Evolutionary conservation across 2,888 invertebrate species (phyloP), one percentile per base, ranked within the genome.

Genomic region (Nebria salina): DNA sequence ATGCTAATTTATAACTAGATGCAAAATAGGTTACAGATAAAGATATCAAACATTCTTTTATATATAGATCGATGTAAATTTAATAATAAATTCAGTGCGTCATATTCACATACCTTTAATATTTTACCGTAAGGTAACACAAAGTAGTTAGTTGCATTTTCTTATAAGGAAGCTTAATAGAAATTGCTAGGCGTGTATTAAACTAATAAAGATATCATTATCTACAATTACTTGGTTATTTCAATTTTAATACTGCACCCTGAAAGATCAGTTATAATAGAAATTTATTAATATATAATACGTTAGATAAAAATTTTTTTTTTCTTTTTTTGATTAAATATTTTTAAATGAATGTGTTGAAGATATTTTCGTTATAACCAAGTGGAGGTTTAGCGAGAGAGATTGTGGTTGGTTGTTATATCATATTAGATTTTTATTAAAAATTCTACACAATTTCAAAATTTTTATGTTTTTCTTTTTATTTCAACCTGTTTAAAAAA

Each of bases 161-260:
- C 54, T 7, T 54, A 54, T 54, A 54, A 54, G 54, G 54, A 54
- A 54, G 54, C 3, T 54, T 54, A 54, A 54, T 54, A 54, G 54
- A 54, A 54, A 54, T 54, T 54, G 54, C 54, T 11, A 54, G 54
- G 54, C 54, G 54, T 54, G 54, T 54, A 54, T 54, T 54, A 54
- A 54, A 54, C 54, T 54, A 54, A 54, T 54, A 54, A 54, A 54
- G 54, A 54, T 54, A 54, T 54, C 54, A 54, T 54, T 54, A 54
- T 54, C 7, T 54, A 54, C 54, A 5, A 54, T 54, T 54, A 54
- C 54, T 54, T 54, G 8, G 54, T 54, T 54, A 54, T 54, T 54
- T 54, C 54, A 54, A 54, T 54, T 54, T 54, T 54, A 20, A 54
- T 54, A 54, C 54, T 54, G 54, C 54, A 54, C 54, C 54, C 54